Percentiles rank a stretch among this genome's conserved stretches.
These are phyloP conservation scores for Stegodyphus dumicola DNA, from an alignment of 1,140 invertebrate genomes.

Conservation along the genomic window DNA sequence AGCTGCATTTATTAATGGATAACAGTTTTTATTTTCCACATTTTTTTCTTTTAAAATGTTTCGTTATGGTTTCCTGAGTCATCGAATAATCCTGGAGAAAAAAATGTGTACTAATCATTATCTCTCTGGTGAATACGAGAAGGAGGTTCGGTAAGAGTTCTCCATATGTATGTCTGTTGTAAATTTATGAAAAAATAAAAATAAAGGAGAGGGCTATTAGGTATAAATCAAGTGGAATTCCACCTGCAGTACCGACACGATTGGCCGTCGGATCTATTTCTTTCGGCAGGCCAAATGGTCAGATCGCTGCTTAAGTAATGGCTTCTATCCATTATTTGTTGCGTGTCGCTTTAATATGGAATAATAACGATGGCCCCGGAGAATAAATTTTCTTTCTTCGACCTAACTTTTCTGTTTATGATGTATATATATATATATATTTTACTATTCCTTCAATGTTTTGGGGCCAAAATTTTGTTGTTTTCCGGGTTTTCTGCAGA, in stretches of 20 bases:
- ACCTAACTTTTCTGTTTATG: background rate
- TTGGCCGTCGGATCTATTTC: constrained; percentile 31
- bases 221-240: constrained; percentile 52
- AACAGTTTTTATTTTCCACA: too few relatives aligned
- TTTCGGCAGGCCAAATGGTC: constrained; percentile 47
- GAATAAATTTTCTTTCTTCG: constrained; percentile 40
- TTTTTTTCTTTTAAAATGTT: too few relatives aligned
- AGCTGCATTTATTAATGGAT: too few relatives aligned
- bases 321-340: constrained; percentile 55
- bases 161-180: constrained; percentile 3
- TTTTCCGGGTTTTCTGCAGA: constrained; percentile 32
- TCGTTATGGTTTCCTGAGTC: too few relatives aligned
- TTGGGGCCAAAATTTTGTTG: constrained; percentile 48
- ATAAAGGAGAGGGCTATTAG: background rate
- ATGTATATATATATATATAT: background rate
- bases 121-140: too few relatives aligned
- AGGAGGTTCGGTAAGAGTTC: background rate
- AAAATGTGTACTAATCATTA: too few relatives aligned
- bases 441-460: constrained; percentile 28
- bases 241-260: constrained; percentile 40
- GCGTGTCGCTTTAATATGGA: constrained; percentile 58
- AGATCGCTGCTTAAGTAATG: constrained; percentile 59
- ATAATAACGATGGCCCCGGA: constrained; percentile 43
- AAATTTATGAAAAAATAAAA: background rate
- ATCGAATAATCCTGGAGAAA: too few relatives aligned